Conservation (phyloP, 2,113 vertebrate genomes). For the Pelvicachromis taeniatus region DNA sequence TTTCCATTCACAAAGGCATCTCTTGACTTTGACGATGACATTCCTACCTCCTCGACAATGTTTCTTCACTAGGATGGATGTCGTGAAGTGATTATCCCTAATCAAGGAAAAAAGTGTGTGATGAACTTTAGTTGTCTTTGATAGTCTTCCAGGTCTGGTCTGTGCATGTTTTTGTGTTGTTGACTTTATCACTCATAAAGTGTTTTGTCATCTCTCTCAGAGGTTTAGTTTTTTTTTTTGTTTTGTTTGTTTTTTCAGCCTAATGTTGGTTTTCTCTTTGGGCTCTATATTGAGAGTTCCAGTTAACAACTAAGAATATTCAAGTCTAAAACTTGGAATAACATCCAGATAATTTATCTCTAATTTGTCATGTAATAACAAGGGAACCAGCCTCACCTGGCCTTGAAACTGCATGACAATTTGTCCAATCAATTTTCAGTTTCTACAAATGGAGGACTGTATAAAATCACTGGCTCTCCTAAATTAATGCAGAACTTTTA, state of each 20-base stretch:
- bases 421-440: background rate
- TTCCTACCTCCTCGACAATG: background rate
- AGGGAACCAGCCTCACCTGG: background rate
- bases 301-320: background rate
- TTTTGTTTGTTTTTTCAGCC: background rate
- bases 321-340: background rate
- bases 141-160: background rate
- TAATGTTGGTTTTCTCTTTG: background rate
- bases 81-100: background rate
- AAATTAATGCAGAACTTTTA: background rate
- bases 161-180: background rate
- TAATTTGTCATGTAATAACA: background rate
- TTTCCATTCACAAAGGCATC: background rate
- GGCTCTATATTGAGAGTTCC: background rate
- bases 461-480: background rate
- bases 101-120: background rate
- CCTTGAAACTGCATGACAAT: background rate
- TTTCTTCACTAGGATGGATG: background rate
- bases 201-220: background rate
- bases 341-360: background rate
- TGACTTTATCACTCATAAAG: background rate
- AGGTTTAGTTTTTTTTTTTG: too few species aligned
- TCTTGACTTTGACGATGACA: background rate
- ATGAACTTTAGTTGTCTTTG: background rate
- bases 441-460: background rate